Base-by-base conservation (phyloP, 2,797 vertebrate species). In the Rhinoraja longicauda region DNA sequence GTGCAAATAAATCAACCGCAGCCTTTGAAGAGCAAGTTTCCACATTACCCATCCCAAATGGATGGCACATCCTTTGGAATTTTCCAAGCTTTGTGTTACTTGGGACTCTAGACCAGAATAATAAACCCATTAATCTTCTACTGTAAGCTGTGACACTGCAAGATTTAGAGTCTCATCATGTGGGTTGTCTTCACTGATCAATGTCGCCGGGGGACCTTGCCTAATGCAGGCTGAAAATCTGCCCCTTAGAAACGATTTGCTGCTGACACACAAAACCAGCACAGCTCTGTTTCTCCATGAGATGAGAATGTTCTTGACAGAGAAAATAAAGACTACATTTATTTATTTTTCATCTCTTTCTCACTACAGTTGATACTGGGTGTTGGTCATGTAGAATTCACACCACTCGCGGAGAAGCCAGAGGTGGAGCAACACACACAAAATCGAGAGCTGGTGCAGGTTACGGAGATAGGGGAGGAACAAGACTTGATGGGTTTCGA, bases 1-100 rank as follows among this genome's bases (percentile, higher is more conserved):
- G 86, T n/a, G 86, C n/a, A 90, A 90, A 67, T 90, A 90, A 39
- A 90, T 70, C 70, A 67, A 32, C 29, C 24, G 8, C 86, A 17
- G n/a, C 32, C 59, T 90, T 90, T 90, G 62, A 64, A 19, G 64
- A 67, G 17, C 86, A 6, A 32, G 6, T 36, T 79, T 88, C 17
- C 62, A 21, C 4, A 21, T 90, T n/a, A 70, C 36, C 62, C 29
- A 70, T 67, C 32, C 17, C 32, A 67, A 67, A n/a, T 36, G 59
- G 59, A 67, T 67, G 62, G 64, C 19, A 21, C 64, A 67, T 70
- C n/a, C 21, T 45, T 67, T 86, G 21, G 53, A 59, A 62, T 57
- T 10, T 84, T 62, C 26, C 8, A 12, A 59, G 64, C 32, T 70
- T 70, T 67, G 62, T 32, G n/a, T 70, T 67, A 4, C 17, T 36